Base-by-base conservation (phyloP, 2,888 invertebrate genomes). In the Drosophila paracracens region DNA sequence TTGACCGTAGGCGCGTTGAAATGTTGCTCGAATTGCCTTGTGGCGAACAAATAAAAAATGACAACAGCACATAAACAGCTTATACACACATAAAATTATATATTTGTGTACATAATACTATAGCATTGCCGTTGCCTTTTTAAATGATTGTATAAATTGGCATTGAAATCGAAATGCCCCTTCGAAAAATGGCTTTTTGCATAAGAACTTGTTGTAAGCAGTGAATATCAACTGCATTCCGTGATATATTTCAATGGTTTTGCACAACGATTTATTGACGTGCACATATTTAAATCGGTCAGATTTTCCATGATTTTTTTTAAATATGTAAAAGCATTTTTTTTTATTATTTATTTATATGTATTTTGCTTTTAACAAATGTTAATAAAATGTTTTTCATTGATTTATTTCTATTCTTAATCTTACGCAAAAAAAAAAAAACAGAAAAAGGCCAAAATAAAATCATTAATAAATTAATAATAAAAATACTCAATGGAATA, bases 1-100 rank as follows among this genome's bases (percentile, higher is more conserved):
- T 83, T 81, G 79, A 82, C 82, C 84, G 82, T 83, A 84, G 84
- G 85, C 83, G 79, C 83, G 85, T 82, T 86, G 86, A 85, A 85
- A 85, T 82, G 86, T 81, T 79, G 81, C 66, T 75, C 74, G 81
- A 64, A 76, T 71, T 70, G 77, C 72, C 71, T 67, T 66, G 63
- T 57, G 60, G 71, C 63, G 53, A 70, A 43, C 80, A 80, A 80
- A 82, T 70, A 74, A 75, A 81, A 76, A 73, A 74, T 77, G 61
- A 67, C 57, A 63, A 38, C 53, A 58, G 21, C 60, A 71, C 21
- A 35, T 59, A 60, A 48, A 65, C 74, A 65, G 56, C 46, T 48
- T 51, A 38, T 53, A 58, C 29, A 33, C 35, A 33, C 25, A 25
- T 8, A 25, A 25, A 25, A 25, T 46, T 46, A 25, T 46, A 13